Conservation (phyloP, 2,113 vertebrate species). For the Clarias gariepinus region DNA sequence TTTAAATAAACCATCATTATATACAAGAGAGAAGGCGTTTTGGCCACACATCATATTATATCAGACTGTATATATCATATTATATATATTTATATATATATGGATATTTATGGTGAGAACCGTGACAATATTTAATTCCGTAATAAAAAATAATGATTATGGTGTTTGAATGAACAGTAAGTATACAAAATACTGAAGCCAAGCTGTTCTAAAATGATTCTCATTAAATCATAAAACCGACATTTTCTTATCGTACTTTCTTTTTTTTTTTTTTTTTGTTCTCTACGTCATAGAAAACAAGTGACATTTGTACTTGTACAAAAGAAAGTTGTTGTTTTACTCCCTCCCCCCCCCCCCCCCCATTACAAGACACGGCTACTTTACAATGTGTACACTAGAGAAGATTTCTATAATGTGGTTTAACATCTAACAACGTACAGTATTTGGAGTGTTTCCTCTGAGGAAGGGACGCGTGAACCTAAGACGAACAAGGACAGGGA, state of each 20-base stretch:
- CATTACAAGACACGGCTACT: slow-evolving; percentile 6
- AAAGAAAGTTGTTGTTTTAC: not conserved
- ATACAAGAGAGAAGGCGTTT: slow-evolving; percentile 55
- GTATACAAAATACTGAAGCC: slow-evolving; percentile 54
- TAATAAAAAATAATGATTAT: slow-evolving; percentile 54
- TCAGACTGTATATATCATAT: no score
- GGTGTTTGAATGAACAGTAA: slow-evolving; percentile 39
- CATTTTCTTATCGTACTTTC: not conserved
- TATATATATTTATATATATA: not conserved
- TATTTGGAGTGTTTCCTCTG: not conserved
- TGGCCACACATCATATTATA: slow-evolving; percentile 50
- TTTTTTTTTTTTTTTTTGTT: not conserved
- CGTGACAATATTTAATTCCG: slow-evolving; percentile 26
- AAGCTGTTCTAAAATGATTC: slow-evolving; percentile 49
- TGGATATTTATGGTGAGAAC: slow-evolving; percentile 43
- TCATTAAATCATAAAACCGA: slow-evolving; percentile 37
- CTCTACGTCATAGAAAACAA: slow-evolving; percentile 49
- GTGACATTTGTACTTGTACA: slow-evolving; percentile 40
- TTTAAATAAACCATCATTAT: slow-evolving; percentile 44
- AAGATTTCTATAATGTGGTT: not conserved
- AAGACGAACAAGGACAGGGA: not conserved
- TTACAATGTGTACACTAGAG: slow-evolving; percentile 17
- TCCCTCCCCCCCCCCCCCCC: not conserved
- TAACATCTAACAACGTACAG: not conserved
- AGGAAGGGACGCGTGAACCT: not conserved